Evolutionary conservation across 2,113 vertebrate genomes (phyloP).

Genomic region (Anser brachyrhynchus): DNA sequence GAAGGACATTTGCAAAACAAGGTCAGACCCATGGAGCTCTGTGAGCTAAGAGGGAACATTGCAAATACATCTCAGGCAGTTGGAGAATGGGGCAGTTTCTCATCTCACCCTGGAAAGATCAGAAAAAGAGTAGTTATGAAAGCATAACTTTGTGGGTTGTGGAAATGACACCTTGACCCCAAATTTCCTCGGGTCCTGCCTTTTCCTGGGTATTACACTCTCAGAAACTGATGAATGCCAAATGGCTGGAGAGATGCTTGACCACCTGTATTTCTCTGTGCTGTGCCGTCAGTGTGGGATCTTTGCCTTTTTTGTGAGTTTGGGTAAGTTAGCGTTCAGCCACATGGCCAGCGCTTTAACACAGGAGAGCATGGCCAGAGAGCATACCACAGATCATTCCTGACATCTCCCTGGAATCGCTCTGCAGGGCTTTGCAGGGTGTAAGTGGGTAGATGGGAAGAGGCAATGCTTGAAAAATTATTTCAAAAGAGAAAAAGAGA

Average conservation of each 20-base stretch:
- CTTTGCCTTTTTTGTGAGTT: not conserved
- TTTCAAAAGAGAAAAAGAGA: not conserved
- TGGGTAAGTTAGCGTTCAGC: not conserved
- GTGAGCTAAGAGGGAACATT: not conserved
- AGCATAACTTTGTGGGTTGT: not conserved
- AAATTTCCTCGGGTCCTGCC: not conserved
- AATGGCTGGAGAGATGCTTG: not conserved
- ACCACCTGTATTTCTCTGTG: not conserved
- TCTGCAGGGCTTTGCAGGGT: not conserved
- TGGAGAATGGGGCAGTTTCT: not conserved
- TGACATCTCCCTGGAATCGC: not conserved
- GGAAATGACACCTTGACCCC: not conserved
- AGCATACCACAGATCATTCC: not conserved
- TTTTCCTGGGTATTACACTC: not conserved
- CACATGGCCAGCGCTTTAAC: rapidly evolving
- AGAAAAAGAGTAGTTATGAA: not conserved
- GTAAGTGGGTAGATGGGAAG: not conserved
- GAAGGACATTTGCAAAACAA: not conserved
- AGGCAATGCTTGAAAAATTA: not conserved
- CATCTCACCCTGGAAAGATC: rapidly evolving
- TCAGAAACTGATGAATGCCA: rapidly evolving
- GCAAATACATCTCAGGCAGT: not conserved
- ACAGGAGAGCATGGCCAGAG: rapidly evolving
- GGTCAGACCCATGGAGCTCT: not conserved
- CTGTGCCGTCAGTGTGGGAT: not conserved